Conservation (phyloP, 2,113 vertebrate species). For the Sorex fumeus region DNA sequence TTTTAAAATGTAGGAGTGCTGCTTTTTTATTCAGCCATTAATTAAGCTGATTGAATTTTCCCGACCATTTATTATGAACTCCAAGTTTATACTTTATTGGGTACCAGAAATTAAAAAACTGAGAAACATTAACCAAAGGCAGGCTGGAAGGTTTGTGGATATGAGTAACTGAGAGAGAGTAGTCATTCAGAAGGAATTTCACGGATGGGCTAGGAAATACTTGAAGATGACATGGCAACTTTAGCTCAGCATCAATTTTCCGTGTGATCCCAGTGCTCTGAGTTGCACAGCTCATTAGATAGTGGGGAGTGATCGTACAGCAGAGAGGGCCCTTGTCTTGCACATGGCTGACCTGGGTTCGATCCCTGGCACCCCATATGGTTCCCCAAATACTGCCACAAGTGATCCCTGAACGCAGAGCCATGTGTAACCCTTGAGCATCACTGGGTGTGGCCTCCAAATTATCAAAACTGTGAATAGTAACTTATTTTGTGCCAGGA, state of each 20-base stretch:
- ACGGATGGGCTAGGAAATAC: constrained; percentile 27
- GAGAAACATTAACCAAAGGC: constrained; percentile 57
- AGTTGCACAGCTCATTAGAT: constrained; percentile 34
- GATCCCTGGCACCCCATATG: no score
- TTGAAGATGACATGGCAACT: background rate
- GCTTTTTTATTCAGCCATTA: no score
- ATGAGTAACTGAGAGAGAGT: constrained; percentile 30
- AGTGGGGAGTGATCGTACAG: no score
- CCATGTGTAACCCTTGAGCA: no score
- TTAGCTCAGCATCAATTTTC: background rate
- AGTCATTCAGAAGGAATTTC: constrained; percentile 38
- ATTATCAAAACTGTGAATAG: background rate
- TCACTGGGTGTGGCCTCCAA: no score
- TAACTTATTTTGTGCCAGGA: background rate
- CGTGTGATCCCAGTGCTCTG: background rate
- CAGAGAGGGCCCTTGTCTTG: no score
- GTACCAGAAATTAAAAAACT: constrained; percentile 16
- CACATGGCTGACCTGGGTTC: no score
- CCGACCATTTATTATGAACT: constrained; percentile 46
- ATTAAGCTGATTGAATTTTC: no score
- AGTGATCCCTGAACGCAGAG: no score
- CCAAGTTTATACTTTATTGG: constrained; percentile 2
- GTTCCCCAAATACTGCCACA: no score
- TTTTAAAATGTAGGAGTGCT: no score
- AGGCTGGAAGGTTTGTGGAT: constrained; percentile 37